Evolutionary conservation across 2,888 invertebrate genomes (phyloP), one percentile per base, ranked within the genome.

Genomic region (Plagiodera versicolora): DNA sequence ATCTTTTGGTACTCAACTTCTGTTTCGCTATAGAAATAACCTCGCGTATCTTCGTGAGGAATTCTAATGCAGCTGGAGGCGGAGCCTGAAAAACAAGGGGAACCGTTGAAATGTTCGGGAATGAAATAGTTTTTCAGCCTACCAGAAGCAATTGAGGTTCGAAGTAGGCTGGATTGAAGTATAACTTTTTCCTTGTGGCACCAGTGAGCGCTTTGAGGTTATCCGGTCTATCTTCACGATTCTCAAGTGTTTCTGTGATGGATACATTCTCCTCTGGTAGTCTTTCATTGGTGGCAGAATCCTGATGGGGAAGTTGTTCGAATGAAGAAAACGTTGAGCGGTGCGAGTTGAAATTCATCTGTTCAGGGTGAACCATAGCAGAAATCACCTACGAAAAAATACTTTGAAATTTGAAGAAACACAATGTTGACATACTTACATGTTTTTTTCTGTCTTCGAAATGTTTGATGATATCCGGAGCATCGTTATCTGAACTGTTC

Each of bases 161-260:
- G 74, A 95, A 94, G 77, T 94, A 95, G 6, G 94, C 94, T 0
- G 94, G 94, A 78, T 94, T 94, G 74, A 94, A 94, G 76, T 93
- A 94, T 1, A 94, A 82, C 74, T 94, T 93, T 67, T 90, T 85
- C 56, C 93, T 83, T 0, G 89, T 88, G 20, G 87, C 87, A 10
- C 90, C 91, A 67, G 82, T 83, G n/a, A 83, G 86, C 10, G 87
- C 86, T 70, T 86, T 82, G 9, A 89, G 82, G 53, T 81, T 82
- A 67, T 90, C 90, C 67, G 88, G 83, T 61, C 87, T 82, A 52
- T 89, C 89, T 65, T 86, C 86, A 50, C 83, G 78, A 60, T 81
- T 81, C 64, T 90, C 90, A 65, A 88, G 84, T 4, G 92, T 92
- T 80, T 93, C 93, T 8, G 92, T 88, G 59, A 93, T 92, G 1